A percentile compares a stretch with the other conserved stretches of the same genome.
Evolutionary conservation across 2,113 vertebrate species (phyloP).

Genomic region (Nothocercus nigrocapillus): DNA sequence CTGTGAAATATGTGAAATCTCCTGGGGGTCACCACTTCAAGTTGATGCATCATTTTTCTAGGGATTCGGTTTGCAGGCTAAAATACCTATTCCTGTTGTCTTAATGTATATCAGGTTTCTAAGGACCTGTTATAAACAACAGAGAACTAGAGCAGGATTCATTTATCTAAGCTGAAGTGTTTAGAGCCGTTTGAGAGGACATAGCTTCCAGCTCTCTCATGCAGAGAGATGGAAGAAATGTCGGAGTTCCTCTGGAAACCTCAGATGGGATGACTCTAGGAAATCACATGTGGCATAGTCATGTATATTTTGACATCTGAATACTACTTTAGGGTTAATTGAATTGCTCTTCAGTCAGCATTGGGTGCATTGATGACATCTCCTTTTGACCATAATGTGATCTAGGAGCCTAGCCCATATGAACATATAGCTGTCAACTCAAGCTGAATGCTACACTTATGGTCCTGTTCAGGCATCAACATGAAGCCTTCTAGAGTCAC

Average conservation of each 20-base stretch:
- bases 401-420: background rate
- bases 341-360: background rate
- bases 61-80: background rate
- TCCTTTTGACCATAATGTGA: background rate
- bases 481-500: background rate
- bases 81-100: background rate
- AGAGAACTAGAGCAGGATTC: background rate
- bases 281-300: background rate
- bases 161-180: background rate
- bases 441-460: background rate
- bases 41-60: background rate
- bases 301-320: background rate
- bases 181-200: accelerated
- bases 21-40: background rate
- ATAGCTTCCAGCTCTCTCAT: no score
- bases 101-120: background rate
- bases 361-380: background rate
- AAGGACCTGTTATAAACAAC: background rate
- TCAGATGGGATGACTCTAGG: background rate
- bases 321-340: background rate
- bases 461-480: background rate
- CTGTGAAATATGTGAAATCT: background rate
- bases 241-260: background rate
- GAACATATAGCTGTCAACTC: background rate
- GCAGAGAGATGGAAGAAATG: background rate